These are phyloP conservation scores for Dryobota labecula DNA, from an alignment of 2,888 invertebrate species.

Conservation along the genomic window DNA sequence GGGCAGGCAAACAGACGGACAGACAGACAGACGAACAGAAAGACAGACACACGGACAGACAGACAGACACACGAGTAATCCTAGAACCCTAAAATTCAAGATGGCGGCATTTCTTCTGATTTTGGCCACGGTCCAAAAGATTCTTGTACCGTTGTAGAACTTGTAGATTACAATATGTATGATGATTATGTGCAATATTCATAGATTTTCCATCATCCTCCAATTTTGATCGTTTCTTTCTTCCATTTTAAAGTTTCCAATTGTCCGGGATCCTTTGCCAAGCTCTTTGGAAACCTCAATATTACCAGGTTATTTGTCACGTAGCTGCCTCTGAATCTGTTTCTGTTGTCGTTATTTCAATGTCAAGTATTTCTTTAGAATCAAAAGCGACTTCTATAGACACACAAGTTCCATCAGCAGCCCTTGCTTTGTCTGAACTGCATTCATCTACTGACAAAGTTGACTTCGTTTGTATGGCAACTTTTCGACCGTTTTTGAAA, in stretches of 20 bases:
- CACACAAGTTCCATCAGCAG: constrained; percentile 42
- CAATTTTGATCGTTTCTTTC: neutral
- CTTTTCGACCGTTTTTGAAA: neutral
- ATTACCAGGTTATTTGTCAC: neutral
- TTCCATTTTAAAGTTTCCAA: neutral
- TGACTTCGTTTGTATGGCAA: neutral
- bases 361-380: constrained; percentile 29
- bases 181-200: neutral
- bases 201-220: neutral
- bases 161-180: neutral
- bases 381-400: constrained; percentile 30
- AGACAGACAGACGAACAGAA: too few species aligned
- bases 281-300: neutral
- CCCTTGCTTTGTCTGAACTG: constrained; percentile 23
- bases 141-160: neutral
- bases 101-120: neutral
- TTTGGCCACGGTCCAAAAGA: neutral
- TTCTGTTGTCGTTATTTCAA: constrained; percentile 1
- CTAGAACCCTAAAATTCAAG: too few species aligned
- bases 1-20: too few species aligned
- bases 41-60: too few species aligned
- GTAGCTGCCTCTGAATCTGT: neutral
- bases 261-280: neutral
- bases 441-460: constrained; percentile 15
- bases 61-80: too few species aligned